phyloP scores from a whole-genome alignment of 2,797 vertebrate genomes.

The Pseudocheirus occidentalis region DNA sequence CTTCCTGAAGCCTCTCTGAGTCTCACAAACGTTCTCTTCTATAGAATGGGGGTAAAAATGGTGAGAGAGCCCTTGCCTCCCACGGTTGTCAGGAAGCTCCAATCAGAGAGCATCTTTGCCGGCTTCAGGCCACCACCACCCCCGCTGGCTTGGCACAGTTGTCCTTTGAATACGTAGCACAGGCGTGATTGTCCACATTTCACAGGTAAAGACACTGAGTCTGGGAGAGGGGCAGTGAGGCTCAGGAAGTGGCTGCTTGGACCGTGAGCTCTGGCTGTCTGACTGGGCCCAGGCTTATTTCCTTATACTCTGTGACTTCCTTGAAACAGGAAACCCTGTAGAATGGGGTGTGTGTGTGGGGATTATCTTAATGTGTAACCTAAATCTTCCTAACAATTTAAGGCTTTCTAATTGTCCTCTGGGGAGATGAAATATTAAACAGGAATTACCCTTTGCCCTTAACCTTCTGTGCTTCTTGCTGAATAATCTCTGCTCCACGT shows the following conservation, averaged over 20 bases:
- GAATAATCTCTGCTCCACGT: neutral
- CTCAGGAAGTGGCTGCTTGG: neutral
- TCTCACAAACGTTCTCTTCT: neutral
- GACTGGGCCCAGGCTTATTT: neutral
- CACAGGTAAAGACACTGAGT: neutral
- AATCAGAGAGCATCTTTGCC: no score
- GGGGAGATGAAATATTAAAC: neutral
- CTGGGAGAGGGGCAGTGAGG: neutral
- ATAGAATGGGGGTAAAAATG: neutral
- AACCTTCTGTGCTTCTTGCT: neutral
- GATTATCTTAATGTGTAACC: neutral
- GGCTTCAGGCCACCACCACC: no score
- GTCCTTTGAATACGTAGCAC: neutral
- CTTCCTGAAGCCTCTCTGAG: neutral
- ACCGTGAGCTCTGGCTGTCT: neutral
- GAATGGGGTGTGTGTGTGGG: no score
- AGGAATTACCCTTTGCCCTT: neutral
- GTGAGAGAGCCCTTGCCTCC: neutral
- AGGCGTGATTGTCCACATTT: neutral
- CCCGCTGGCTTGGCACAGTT: no score
- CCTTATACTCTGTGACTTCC: neutral
- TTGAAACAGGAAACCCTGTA: neutral
- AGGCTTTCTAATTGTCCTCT: neutral
- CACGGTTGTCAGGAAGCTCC: neutral
- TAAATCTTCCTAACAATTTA: neutral